Base-by-base conservation (phyloP, 2,113 vertebrate genomes). In the Scolopax mira region DNA sequence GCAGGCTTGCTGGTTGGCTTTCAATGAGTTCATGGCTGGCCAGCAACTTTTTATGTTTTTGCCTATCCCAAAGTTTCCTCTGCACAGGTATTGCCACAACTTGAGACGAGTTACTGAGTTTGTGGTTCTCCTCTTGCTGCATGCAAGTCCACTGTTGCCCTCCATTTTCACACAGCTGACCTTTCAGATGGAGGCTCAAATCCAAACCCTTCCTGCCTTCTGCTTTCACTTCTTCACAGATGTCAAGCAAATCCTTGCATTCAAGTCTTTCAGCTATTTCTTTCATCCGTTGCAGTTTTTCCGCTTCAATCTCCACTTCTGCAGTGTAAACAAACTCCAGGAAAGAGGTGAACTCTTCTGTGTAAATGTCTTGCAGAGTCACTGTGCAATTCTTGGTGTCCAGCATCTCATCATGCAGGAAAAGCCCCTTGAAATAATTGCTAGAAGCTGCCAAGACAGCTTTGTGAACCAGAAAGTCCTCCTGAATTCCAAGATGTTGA, bases 371-470 rank as follows among this genome's bases (percentile, higher is more conserved):
- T 52, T 95, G 95, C 88, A 98, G 88, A 24, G 91, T 96, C 79
- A 97, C 97, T 0, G 92, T 96, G 71, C 95, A 95, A 18, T 85
- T 83, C 71, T 95, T 93, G 33, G 78, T 13, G 6, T 94, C 94
- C 81, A 95, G 62, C 89, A 94, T 94, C 65, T 97, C 96, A 55
- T 96, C 62, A 4, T 93, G 95, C 46, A 98, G 91, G 65, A 98
- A 97, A 14, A 98, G 94, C 11, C 97, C 96, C 67, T 80, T 97
- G 87, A 98, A 98, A 51, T 98, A 98, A 67, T 97, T 97, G 90
- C 98, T 98, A 91, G 97, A 98, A 89, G 98, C 96, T 52, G 96
- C 97, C 91, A 98, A 85, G 44, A 98, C 96, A 2, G 94, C 97
- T 78, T 94, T 97, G 83, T 98, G 97, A 72, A 90, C 97, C 30